phyloP scores from a whole-genome alignment of 2,113 vertebrate species.

The Sinocyclocheilus maitianheensis region DNA sequence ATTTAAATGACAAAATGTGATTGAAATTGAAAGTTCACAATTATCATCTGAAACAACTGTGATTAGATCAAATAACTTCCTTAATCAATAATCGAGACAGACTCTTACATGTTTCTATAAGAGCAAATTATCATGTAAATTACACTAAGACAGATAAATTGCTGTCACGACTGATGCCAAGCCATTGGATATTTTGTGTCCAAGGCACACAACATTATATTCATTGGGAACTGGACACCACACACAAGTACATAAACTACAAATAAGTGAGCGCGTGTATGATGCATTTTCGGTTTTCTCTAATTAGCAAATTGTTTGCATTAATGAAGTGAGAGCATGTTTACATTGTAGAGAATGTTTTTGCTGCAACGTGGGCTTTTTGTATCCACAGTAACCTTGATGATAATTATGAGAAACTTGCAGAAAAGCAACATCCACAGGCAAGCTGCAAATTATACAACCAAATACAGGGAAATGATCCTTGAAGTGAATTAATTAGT shows the following conservation, averaged over 20 bases:
- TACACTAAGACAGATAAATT: not conserved
- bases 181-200: not conserved
- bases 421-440: constrained; percentile 20
- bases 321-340: constrained; percentile 24
- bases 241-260: not conserved
- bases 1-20: not conserved
- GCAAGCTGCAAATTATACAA: constrained; percentile 34
- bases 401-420: constrained; percentile 36
- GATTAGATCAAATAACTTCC: not conserved
- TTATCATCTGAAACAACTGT: not conserved
- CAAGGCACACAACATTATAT: not conserved
- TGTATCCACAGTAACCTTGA: constrained; percentile 31
- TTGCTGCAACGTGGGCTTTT: not conserved
- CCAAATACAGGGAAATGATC: constrained; percentile 18
- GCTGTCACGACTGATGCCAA: not conserved
- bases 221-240: not conserved
- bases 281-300: not conserved
- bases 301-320: constrained; percentile 17
- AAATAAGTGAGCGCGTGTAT: not conserved
- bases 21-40: not conserved
- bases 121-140: not conserved
- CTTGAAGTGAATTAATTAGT: constrained; percentile 41
- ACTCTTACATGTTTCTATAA: not conserved
- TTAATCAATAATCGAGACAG: not conserved
- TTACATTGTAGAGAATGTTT: constrained; percentile 31